Evolutionary conservation across 2,113 vertebrate genomes (phyloP), one percentile per base, ranked within the genome.

Genomic region (Pimephales promelas): DNA sequence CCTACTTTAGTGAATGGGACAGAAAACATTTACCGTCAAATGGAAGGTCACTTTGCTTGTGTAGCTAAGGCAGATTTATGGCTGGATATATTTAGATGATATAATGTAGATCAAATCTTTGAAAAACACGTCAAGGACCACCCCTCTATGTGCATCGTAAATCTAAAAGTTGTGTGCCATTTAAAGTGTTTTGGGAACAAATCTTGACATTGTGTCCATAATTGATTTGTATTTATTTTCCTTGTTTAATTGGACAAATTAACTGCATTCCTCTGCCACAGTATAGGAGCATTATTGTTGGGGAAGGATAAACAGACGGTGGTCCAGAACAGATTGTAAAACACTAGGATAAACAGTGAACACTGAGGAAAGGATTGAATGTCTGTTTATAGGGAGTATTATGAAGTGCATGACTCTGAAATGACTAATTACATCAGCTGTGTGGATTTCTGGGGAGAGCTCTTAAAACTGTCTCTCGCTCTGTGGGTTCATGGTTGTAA

Each of bases 381-480:
- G 93, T 95, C 95, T 95, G 94, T 95, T 96, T 96, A 95, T 91
- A 90, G 92, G 91, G 89, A 90, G 89, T 91, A 92, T 91, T 92
- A 91, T 85, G 87, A 92, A 92, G 92, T 91, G 91, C 90, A 90
- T 85, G 82, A 85, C 89, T 90, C 81, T 91, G 89, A 91, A 91
- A 93, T 92, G 87, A 91, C 92, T 93, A 91, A 93, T 93, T 93
- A 92, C 91, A 92, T 93, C 92, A 93, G 89, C 91, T 89, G 68
- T 75, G 88, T 88, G 87, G 86, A 89, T 89, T 92, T 91, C 87
- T 86, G 73, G 62, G 68, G 49, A 83, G 81, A 81, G 79, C 81
- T 79, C 49, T 85, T 54, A 79, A 79, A 82, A 79, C 43, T 22
- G 5, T 62, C 26, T n/a, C 43, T 28, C 24, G 28, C 45, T 49